Evolutionary conservation across 2,888 invertebrate species (phyloP).

Genomic region (Cephus spinipes): DNA sequence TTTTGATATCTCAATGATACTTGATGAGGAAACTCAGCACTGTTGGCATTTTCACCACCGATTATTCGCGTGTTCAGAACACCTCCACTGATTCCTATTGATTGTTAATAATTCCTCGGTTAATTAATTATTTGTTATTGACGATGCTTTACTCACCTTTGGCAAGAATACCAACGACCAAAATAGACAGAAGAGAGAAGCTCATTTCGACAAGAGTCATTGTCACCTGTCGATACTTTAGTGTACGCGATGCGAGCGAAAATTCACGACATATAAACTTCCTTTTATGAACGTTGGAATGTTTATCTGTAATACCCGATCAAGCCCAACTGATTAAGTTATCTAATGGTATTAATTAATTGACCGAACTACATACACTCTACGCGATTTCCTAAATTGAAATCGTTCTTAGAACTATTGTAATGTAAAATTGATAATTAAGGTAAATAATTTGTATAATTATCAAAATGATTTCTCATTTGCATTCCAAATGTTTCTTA

Average conservation of each 20-base stretch:
- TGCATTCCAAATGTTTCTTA: background rate
- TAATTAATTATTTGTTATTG: background rate
- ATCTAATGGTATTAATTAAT: background rate
- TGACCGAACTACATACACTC: background rate
- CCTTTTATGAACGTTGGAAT: background rate
- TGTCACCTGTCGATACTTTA: background rate
- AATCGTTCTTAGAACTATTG: background rate
- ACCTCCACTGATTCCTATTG: background rate
- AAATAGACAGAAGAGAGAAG: background rate
- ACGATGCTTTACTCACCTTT: background rate
- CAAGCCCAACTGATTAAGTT: background rate
- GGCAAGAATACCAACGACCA: background rate
- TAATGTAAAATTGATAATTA: background rate
- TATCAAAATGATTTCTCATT: background rate
- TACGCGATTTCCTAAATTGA: background rate
- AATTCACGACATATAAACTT: background rate
- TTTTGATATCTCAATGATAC: conserved; percentile 36
- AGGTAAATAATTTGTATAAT: background rate
- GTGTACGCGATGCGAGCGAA: background rate
- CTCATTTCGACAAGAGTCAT: background rate
- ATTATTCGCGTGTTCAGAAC: conserved; percentile 26
- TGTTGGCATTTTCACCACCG: conserved; percentile 34
- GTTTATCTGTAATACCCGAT: background rate
- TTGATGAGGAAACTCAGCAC: conserved; percentile 46
- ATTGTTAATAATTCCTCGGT: background rate